Evolutionary conservation across 2,797 vertebrate species (phyloP).

Genomic region (Centropyge bicolor): DNA sequence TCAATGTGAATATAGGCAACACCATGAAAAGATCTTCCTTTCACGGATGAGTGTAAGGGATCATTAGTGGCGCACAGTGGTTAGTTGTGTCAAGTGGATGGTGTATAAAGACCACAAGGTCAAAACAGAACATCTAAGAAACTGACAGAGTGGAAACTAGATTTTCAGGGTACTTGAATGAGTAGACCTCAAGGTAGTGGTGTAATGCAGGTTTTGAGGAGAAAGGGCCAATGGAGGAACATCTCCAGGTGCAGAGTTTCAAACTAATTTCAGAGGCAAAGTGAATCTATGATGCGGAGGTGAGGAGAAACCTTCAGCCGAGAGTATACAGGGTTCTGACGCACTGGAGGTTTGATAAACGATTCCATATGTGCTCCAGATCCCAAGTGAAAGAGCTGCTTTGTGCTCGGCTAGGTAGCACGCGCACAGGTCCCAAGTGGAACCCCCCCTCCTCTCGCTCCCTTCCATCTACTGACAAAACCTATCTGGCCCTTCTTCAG

Average conservation of each 20-base stretch:
- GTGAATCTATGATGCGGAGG: slow-evolving; percentile 65
- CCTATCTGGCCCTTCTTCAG: slow-evolving; percentile 56
- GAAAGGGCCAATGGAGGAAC: slow-evolving; percentile 19
- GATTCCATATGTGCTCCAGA: slow-evolving; percentile 83
- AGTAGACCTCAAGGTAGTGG: slow-evolving; percentile 9
- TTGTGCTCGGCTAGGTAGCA: slow-evolving; percentile 82
- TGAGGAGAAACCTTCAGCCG: slow-evolving; percentile 65
- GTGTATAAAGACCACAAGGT: slow-evolving; percentile 18
- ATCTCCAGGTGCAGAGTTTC: slow-evolving; percentile 59
- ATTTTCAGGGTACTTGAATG: slow-evolving; percentile 5
- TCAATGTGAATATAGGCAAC: not conserved
- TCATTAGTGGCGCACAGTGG: slow-evolving; percentile 11
- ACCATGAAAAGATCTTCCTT: not conserved
- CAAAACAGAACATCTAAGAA: slow-evolving; percentile 10
- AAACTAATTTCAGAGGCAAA: slow-evolving; percentile 57
- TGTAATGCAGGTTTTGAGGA: slow-evolving; percentile 14
- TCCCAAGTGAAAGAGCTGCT: slow-evolving; percentile 85
- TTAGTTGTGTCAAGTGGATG: slow-evolving; percentile 16
- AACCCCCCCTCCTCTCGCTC: slow-evolving; percentile 34
- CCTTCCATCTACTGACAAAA: slow-evolving; percentile 72
- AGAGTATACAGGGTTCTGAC: slow-evolving; percentile 51
- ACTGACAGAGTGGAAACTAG: not conserved
- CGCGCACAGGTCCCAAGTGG: slow-evolving; percentile 64
- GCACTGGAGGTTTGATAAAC: slow-evolving; percentile 75
- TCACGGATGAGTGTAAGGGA: not conserved